A percentile compares a stretch with the other conserved stretches of the same genome.
Evolutionary conservation across 2,797 vertebrate genomes (phyloP).

Genomic region (Triplophysa bombifrons): DNA sequence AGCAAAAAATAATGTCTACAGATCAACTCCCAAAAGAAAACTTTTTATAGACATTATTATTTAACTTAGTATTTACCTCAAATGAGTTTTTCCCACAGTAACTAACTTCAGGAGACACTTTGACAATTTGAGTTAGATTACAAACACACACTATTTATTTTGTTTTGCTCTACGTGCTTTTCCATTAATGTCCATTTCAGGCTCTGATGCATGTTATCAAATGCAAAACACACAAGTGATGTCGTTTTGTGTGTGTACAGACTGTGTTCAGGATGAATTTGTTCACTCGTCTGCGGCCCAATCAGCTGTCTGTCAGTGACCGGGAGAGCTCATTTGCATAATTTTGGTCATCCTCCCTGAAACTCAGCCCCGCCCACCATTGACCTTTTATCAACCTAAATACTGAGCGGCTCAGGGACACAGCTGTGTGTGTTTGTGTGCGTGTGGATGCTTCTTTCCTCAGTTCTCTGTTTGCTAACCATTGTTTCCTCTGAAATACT

Average conservation of each 20-base stretch:
- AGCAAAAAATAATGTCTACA: too few species aligned
- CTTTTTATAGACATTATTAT: too few species aligned
- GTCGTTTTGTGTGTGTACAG: slow-evolving; percentile 44
- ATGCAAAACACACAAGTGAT: background rate
- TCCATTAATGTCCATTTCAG: background rate
- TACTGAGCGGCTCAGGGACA: slow-evolving; percentile 73
- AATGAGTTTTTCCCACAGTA: background rate
- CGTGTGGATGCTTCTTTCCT: background rate
- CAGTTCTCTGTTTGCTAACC: background rate
- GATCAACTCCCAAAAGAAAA: too few species aligned
- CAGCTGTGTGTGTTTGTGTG: slow-evolving; percentile 40
- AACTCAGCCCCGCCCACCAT: slow-evolving; percentile 79
- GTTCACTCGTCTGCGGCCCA: slow-evolving; percentile 80
- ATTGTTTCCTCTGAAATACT: background rate
- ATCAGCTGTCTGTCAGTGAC: slow-evolving; percentile 84
- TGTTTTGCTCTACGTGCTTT: background rate
- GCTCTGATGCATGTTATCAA: background rate
- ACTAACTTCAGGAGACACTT: background rate
- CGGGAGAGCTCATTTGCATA: slow-evolving; percentile 82
- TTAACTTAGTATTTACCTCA: background rate
- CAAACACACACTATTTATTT: too few species aligned
- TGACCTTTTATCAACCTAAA: slow-evolving; percentile 87
- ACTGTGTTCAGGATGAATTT: slow-evolving; percentile 76
- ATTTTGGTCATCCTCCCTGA: slow-evolving; percentile 84
- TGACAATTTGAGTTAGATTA: background rate